Base-by-base conservation (phyloP, 2,888 invertebrate species). In the Drosophila barbarae region DNA sequence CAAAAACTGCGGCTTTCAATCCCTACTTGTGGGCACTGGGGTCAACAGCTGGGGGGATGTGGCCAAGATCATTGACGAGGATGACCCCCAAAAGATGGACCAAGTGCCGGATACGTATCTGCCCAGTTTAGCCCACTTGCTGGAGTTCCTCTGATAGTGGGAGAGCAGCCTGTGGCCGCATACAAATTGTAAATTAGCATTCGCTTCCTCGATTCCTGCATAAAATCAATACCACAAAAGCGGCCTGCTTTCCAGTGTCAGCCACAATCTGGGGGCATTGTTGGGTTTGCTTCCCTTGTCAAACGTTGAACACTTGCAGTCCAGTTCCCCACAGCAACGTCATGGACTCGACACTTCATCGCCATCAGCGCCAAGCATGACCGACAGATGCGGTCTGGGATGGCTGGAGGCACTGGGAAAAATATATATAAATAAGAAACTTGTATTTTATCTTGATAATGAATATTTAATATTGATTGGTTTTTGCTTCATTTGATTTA, bases 1-100 rank as follows among this genome's bases (percentile, higher is more conserved):
- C 1, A 35, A 70, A 13, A 77, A 81, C 28, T 72, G 59, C 15
- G 81, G 81, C 2, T 78, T 75, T 2, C 84, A 82, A 10, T 76
- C 81, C 0, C 15, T 82, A 6, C 35, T 84, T 7, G 84, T 82
- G 13, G 75, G 71, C 35, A 64, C 75, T 0, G 81, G 81, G 2
- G 69, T 77, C 2, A 69, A 49, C 23, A 63, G 38, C 1, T 12
- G 74, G 3, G 42, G 63, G 30, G 72, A 77, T 13, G 75, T 73
- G 18, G 65, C 64, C 5, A 38, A 23, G 18, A 53, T 74, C 13
- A 52, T 47, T 4, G 64, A 69, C 8, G 58, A 58, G 21, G 72
- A 60, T 4, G 53, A 70, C 8, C 23, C 70, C 10, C 55, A 61
- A 10, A 34, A 69, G 8, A 36, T 56, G 47, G 26, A 39, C 10